Evolutionary conservation across 2,797 vertebrate genomes (phyloP).

Genomic region (Pteropus rufus): DNA sequence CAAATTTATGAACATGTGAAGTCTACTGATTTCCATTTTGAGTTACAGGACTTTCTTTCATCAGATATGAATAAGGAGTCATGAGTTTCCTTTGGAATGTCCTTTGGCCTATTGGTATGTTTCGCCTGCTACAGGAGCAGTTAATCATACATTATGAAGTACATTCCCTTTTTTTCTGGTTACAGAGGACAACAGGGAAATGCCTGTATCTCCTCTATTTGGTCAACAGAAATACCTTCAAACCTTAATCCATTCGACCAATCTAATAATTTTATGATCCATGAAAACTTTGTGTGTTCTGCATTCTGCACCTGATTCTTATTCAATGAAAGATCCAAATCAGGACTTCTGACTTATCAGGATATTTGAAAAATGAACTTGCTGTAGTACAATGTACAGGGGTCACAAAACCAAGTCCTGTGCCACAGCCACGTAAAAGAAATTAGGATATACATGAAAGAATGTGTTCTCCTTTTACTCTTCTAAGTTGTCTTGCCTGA

Average conservation of each 20-base stretch:
- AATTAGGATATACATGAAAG: not conserved
- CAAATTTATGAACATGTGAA: not conserved
- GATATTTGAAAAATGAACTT: not conserved
- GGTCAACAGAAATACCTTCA: not conserved
- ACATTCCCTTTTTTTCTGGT: conserved; percentile 17
- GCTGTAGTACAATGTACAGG: not conserved
- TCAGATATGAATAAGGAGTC: not conserved
- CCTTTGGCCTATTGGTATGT: not conserved
- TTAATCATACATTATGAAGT: conserved; percentile 1
- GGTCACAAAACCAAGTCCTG: not conserved
- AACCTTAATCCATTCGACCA: not conserved
- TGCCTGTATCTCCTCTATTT: not conserved
- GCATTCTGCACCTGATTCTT: not conserved
- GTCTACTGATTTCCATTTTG: not conserved
- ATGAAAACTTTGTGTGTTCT: not conserved
- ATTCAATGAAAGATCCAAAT: not conserved
- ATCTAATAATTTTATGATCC: not conserved
- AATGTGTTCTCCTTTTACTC: not conserved
- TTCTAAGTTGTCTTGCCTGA: not conserved
- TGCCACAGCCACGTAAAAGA: not conserved
- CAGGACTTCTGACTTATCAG: not conserved
- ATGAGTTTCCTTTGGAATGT: conserved; percentile 17
- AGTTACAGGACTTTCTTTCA: not conserved
- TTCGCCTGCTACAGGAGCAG: not conserved
- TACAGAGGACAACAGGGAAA: not conserved